Evolutionary conservation across 2,888 invertebrate species (phyloP), one percentile per base, ranked within the genome.

Genomic region (Synanthedon vespiformis): DNA sequence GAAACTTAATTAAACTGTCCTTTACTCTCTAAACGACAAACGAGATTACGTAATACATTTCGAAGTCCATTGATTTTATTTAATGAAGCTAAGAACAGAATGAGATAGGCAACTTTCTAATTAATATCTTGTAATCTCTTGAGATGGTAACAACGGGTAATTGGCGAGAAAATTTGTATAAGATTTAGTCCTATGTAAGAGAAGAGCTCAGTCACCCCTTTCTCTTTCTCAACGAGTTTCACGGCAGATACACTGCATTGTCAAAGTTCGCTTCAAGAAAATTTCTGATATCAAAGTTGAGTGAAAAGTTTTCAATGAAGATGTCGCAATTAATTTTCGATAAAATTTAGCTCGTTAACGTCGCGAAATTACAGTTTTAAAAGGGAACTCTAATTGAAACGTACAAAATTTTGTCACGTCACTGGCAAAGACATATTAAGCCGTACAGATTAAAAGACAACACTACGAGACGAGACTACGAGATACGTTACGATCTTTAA

Each of bases 291-390:
- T 75, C 75, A 75, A 79, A 81, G 72, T 80, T 73, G 67, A 77
- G 72, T 74, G 68, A 70, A 74, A 80, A 83, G 68, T 86, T 84
- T 82, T 76, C 79, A 78, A 80, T 80, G 81, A 80, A 84, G 83
- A 83, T 80, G 84, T 85, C 80, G 82, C 82, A 84, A 86, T 85
- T 86, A 86, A 85, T 86, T 85, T 85, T 81, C 83, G 80, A 83
- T 84, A 80, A 83, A 85, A 82, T 85, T 83, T 77, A 78, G 80
- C 81, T 83, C 85, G 83, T 84, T 85, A 84, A 83, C 83, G 78
- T 77, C 75, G 68, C 72, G 72, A 81, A 82, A 80, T 82, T 79
- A 80, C 77, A 75, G 72, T 69, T 73, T 79, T 77, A 79, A 72
- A 75, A 74, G 72, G 72, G 71, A 34, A 68, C 69, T 68, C 72